Percentiles rank a stretch among this genome's conserved stretches.
These are phyloP conservation scores for Apotomis betuletana DNA, from an alignment of 2,888 invertebrate genomes.

Conservation along the genomic window DNA sequence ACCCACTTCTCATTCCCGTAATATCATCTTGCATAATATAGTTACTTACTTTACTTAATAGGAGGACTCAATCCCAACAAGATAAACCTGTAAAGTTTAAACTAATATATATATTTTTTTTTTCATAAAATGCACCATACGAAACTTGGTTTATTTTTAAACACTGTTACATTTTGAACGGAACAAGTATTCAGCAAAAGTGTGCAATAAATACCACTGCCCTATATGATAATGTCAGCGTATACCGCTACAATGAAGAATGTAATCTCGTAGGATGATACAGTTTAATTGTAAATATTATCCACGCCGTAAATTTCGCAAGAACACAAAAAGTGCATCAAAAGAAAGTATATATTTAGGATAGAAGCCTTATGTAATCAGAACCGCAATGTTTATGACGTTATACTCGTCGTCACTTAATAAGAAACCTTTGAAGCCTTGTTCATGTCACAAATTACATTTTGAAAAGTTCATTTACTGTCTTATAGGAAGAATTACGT, in stretches of 20 bases:
- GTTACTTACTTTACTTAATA: too few relatives aligned
- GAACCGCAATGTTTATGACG: not conserved
- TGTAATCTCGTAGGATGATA: constrained; percentile 18
- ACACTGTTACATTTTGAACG: not conserved
- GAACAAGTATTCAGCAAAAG: constrained; percentile 18
- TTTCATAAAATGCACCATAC: too few relatives aligned
- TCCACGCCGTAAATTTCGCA: constrained; percentile 14
- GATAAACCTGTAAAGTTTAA: too few relatives aligned
- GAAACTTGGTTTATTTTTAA: too few relatives aligned
- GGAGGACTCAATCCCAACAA: too few relatives aligned
- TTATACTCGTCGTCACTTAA: not conserved
- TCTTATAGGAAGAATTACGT: too few relatives aligned
- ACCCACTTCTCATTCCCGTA: too few relatives aligned
- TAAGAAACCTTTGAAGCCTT: not conserved
- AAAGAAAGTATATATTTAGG: constrained; percentile 42
- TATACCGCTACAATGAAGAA: constrained; percentile 36
- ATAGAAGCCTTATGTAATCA: not conserved
- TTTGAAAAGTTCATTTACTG: too few relatives aligned
- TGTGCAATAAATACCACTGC: constrained; percentile 27
- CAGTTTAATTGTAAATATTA: constrained; percentile 17
- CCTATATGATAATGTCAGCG: constrained; percentile 29
- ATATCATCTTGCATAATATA: too few relatives aligned
- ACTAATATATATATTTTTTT: too few relatives aligned
- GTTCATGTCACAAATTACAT: too few relatives aligned
- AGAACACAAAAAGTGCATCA: constrained; percentile 36